A percentile compares a stretch with the other conserved stretches of the same genome.
Evolutionary conservation across 2,797 vertebrate species (phyloP).

Genomic region (Bradypodion ventrale): DNA sequence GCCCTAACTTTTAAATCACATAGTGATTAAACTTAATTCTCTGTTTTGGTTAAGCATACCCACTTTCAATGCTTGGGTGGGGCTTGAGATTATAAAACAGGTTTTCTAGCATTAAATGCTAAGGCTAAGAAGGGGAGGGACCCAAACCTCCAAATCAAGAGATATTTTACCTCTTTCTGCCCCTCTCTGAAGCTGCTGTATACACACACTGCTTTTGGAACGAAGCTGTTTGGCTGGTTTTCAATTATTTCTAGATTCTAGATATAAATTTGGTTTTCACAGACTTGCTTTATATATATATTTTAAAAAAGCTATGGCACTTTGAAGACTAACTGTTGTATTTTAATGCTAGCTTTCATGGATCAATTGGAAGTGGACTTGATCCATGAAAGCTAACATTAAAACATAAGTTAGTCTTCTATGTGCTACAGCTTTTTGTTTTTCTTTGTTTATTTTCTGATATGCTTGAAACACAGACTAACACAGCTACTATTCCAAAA

Average conservation of each 20-base stretch:
- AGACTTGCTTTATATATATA: too few species aligned
- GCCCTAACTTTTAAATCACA: background rate
- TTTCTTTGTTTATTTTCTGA: too few species aligned
- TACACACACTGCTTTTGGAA: background rate
- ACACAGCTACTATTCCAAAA: too few species aligned
- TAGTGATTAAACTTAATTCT: background rate
- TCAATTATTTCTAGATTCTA: background rate
- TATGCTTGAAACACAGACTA: too few species aligned
- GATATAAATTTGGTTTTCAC: background rate
- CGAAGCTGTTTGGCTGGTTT: background rate
- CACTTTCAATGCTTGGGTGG: background rate
- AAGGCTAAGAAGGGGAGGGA: background rate
- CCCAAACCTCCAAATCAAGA: background rate
- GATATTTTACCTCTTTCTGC: background rate
- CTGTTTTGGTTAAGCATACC: background rate
- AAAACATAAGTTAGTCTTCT: too few species aligned
- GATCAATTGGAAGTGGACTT: too few species aligned
- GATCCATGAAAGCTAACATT: too few species aligned
- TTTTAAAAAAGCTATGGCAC: too few species aligned
- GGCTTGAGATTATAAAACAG: too few species aligned
- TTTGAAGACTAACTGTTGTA: too few species aligned
- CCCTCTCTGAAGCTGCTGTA: background rate
- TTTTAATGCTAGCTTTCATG: too few species aligned
- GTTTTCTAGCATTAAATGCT: background rate
- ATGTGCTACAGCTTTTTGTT: too few species aligned